Percentiles rank a stretch among this genome's conserved stretches.
phyloP scores from a whole-genome alignment of 1,140 invertebrate genomes.

The Drosophila insularis region DNA sequence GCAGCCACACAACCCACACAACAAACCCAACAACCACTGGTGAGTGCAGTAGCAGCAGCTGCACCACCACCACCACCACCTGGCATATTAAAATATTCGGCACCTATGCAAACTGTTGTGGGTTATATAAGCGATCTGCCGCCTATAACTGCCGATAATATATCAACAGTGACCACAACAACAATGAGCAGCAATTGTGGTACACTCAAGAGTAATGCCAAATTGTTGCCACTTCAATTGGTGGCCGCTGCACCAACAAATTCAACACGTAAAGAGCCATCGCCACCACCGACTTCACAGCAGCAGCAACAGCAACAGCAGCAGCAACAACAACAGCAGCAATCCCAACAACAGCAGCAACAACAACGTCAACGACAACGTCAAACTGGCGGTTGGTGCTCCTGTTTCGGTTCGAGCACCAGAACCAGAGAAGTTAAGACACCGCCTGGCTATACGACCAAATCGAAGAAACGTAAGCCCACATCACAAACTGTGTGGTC shows the following conservation, averaged over 20 bases:
- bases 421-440: constrained; percentile 39
- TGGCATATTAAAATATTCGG: constrained; percentile 49
- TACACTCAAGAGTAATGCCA: constrained; percentile 68
- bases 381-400: constrained; percentile 60
- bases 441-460: constrained; percentile 64
- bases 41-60: neutral
- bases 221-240: constrained; percentile 60
- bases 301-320: constrained; percentile 28
- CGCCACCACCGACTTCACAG: constrained; percentile 38
- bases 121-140: constrained; percentile 39
- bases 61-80: constrained; percentile 9
- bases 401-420: constrained; percentile 51
- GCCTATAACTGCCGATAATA: constrained; percentile 15
- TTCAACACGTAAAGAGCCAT: constrained; percentile 41
- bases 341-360: constrained; percentile 48
- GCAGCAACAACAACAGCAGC: constrained; percentile 19
- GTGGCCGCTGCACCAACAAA: constrained; percentile 33
- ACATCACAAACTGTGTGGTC: constrained; percentile 82
- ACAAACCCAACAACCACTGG: constrained; percentile 22
- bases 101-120: constrained; percentile 19
- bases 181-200: constrained; percentile 47
- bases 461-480: constrained; percentile 72
- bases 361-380: constrained; percentile 41
- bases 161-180: constrained; percentile 23
- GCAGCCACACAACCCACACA: constrained; percentile 23